Evolutionary conservation across 2,888 invertebrate species (phyloP).

Genomic region (Spodoptera picta): DNA sequence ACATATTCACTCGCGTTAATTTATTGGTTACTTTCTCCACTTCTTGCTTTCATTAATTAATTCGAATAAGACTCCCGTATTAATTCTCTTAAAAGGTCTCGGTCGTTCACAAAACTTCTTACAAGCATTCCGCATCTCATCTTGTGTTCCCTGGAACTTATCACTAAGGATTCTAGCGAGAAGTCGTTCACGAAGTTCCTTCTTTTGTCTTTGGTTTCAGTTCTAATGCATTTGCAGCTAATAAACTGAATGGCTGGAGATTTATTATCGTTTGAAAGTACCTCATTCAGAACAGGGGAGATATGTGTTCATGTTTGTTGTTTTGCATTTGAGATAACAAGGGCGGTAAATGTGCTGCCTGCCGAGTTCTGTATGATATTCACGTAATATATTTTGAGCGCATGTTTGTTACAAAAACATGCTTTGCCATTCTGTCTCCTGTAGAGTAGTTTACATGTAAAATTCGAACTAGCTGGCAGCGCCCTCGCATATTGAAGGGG

Average conservation of each 20-base stretch:
- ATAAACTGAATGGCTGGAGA: constrained; percentile 20
- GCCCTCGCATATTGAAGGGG: constrained; percentile 74
- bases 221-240: constrained; percentile 41
- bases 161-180: constrained; percentile 54
- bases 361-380: constrained; percentile 17
- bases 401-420: constrained; percentile 48
- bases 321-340: constrained; percentile 28
- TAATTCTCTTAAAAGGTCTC: constrained; percentile 73
- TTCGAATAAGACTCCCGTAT: constrained; percentile 66
- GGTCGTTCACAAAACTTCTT: constrained; percentile 59
- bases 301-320: constrained; percentile 2
- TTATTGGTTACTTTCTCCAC: constrained; percentile 67
- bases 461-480: constrained; percentile 76
- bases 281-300: constrained; percentile 1
- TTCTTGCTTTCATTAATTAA: constrained; percentile 69
- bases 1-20: constrained; percentile 65
- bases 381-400: constrained; percentile 39
- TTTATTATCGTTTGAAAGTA: constrained; percentile 16
- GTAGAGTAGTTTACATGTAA: constrained; percentile 68
- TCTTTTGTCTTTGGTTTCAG: constrained; percentile 40
- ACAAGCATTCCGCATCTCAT: constrained; percentile 58
- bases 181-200: constrained; percentile 44
- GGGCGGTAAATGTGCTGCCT: constrained; percentile 5
- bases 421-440: constrained; percentile 47
- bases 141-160: constrained; percentile 53